phyloP scores from a whole-genome alignment of 2,888 invertebrate species.

The Tineola bisselliella region DNA sequence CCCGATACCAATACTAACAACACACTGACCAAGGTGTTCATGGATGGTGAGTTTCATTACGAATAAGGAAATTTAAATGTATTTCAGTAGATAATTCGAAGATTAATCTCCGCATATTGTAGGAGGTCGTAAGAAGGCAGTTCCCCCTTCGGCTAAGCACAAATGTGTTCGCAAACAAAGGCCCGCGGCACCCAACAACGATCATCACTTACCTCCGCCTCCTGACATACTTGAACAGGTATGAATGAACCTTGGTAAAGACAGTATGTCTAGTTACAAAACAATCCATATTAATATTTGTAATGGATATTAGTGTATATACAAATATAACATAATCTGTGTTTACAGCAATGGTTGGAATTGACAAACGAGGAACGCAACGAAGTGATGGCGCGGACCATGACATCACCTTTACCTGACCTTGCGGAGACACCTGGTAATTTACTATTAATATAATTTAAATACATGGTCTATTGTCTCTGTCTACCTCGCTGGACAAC shows the following conservation, averaged over 20 bases:
- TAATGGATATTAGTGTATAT: too few species aligned
- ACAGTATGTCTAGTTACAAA: too few species aligned
- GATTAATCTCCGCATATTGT: slow-evolving; percentile 4
- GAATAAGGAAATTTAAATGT: not conserved
- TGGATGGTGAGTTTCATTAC: slow-evolving; percentile 36
- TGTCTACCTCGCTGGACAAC: not conserved
- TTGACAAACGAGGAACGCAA: not conserved
- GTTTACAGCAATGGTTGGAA: not conserved
- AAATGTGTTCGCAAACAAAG: slow-evolving; percentile 59
- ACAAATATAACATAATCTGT: not conserved
- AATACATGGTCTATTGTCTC: not conserved
- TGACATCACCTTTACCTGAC: slow-evolving; percentile 11
- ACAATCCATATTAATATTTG: too few species aligned
- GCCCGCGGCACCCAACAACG: slow-evolving; percentile 44
- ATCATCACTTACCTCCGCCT: slow-evolving; percentile 62
- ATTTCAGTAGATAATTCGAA: not conserved
- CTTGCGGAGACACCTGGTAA: slow-evolving; percentile 47
- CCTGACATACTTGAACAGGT: slow-evolving; percentile 42
- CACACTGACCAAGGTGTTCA: slow-evolving; percentile 34
- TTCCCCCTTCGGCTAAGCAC: slow-evolving; percentile 27
- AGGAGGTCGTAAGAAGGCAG: slow-evolving; percentile 23
- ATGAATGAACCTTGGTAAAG: too few species aligned
- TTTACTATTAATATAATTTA: too few species aligned
- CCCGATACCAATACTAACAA: slow-evolving; percentile 13
- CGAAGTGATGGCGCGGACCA: not conserved